phyloP scores from a whole-genome alignment of 2,113 vertebrate species.

The Noctilio leporinus region DNA sequence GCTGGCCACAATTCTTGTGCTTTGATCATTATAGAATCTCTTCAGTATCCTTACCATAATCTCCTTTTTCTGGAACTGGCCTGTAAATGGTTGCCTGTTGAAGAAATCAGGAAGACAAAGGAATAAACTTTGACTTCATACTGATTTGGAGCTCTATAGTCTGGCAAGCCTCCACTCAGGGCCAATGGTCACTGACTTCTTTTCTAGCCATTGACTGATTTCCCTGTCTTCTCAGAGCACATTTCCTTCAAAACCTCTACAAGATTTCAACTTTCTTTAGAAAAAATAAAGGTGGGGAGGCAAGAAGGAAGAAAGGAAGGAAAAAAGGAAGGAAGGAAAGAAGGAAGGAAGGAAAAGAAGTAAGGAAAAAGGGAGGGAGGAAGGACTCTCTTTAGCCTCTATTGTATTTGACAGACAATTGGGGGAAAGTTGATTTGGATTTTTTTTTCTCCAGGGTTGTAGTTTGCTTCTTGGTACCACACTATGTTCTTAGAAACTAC shows the following conservation, averaged over 20 bases:
- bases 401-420: background rate
- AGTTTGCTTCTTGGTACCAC: background rate
- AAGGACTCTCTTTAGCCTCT: background rate
- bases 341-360: rapidly evolving
- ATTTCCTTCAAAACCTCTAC: background rate
- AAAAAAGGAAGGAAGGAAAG: background rate
- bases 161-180: rapidly evolving
- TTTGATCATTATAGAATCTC: background rate
- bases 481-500: background rate
- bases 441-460: background rate
- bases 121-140: background rate
- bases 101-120: background rate
- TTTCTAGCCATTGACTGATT: background rate
- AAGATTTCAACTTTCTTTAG: background rate
- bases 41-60: background rate
- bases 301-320: background rate
- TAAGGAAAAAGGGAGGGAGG: rapidly evolving
- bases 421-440: background rate
- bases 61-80: background rate
- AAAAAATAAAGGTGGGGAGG: too few species aligned
- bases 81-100: background rate
- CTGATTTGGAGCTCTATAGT: background rate
- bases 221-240: rapidly evolving
- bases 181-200: background rate
- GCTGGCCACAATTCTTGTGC: background rate